These are phyloP conservation scores for Matsumurasca onukii DNA, from an alignment of 1,140 invertebrate genomes.

Conservation along the genomic window DNA sequence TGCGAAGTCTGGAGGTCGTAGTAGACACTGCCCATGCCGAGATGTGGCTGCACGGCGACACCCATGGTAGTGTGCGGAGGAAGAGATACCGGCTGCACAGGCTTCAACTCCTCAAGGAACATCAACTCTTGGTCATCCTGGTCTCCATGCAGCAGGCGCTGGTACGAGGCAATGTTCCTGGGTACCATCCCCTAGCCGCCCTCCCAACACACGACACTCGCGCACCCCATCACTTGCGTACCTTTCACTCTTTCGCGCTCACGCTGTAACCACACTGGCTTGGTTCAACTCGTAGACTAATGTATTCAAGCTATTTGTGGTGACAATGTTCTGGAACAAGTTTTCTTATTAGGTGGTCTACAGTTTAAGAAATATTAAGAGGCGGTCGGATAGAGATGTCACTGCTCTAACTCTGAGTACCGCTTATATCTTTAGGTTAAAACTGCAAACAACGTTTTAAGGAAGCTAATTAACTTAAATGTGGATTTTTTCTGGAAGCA, in stretches of 20 bases:
- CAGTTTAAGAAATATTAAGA: no score
- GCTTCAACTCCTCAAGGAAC: not conserved
- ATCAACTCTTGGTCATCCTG: constrained; percentile 11
- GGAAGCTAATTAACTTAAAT: no score
- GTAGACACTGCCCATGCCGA: constrained; percentile 4
- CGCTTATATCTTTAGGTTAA: no score
- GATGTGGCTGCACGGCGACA: not conserved
- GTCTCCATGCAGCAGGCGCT: constrained; percentile 11
- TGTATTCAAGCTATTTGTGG: no score
- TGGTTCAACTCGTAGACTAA: not conserved
- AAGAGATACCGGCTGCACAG: not conserved
- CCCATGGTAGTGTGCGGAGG: not conserved
- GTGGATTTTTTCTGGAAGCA: no score
- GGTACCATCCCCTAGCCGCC: constrained; percentile 10
- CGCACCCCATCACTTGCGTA: not conserved
- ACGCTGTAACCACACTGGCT: not conserved
- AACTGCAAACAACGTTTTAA: no score
- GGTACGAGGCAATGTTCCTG: constrained; percentile 19
- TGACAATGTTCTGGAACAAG: no score
- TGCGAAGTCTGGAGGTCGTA: constrained; percentile 7
- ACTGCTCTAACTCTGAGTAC: no score
- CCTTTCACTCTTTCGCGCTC: not conserved
- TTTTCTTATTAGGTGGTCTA: no score
- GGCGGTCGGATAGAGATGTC: no score
- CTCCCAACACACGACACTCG: not conserved